Evolutionary conservation across 2,888 invertebrate species (phyloP).

Genomic region (Parnassius smintheus): DNA sequence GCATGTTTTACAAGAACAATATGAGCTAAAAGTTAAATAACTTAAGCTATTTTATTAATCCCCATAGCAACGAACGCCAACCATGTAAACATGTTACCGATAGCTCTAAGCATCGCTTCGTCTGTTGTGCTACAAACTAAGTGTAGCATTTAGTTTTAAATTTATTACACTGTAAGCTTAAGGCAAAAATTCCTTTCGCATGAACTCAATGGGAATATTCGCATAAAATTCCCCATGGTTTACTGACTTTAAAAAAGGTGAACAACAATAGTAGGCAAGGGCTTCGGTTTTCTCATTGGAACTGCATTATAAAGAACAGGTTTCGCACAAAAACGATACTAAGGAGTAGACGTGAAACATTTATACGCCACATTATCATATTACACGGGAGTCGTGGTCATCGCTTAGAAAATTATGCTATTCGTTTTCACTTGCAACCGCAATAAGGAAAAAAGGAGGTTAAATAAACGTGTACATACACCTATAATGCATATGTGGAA

Average conservation of each 20-base stretch:
- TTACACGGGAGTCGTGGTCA: conserved; percentile 77
- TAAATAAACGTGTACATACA: conserved; percentile 30
- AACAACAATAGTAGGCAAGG: conserved; percentile 48
- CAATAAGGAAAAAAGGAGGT: conserved; percentile 42
- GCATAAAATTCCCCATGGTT: conserved; percentile 32
- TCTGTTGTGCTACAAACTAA: conserved; percentile 18
- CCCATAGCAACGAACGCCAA: conserved; percentile 15
- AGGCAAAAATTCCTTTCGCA: conserved; percentile 28
- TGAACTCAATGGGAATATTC: conserved; percentile 31
- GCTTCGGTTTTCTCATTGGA: conserved; percentile 56
- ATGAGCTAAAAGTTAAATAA: conserved; percentile 36
- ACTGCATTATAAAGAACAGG: conserved; percentile 64
- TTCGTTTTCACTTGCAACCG: conserved; percentile 71
- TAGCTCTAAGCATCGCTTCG: not conserved
- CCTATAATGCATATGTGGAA: conserved; percentile 20
- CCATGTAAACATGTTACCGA: conserved; percentile 1
- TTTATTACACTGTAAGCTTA: conserved; percentile 25
- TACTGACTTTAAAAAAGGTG: conserved; percentile 45
- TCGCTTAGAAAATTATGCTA: conserved; percentile 76
- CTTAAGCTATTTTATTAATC: conserved; percentile 31
- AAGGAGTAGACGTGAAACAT: conserved; percentile 74
- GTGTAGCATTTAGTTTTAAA: conserved; percentile 19
- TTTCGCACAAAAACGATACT: conserved; percentile 71
- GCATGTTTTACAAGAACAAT: conserved; percentile 50
- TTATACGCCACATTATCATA: conserved; percentile 78